Evolutionary conservation across 2,797 vertebrate species (phyloP).

Genomic region (Arremon brunneinucha): DNA sequence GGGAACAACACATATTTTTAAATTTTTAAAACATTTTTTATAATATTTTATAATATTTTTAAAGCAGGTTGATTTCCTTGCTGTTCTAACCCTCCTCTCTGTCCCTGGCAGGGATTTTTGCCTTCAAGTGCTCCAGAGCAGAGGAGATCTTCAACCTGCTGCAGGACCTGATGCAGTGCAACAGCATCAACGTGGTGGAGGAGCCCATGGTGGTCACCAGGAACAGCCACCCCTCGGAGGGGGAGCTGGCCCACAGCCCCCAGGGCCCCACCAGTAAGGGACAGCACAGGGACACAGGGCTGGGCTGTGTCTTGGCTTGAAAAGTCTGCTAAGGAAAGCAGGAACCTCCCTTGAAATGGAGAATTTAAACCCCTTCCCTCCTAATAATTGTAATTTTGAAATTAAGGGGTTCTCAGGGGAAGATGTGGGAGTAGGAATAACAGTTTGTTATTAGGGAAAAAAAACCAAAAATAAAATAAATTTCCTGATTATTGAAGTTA

Average conservation of each 20-base stretch:
- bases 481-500: not conserved
- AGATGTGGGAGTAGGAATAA: not conserved
- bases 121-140: conserved; percentile 95
- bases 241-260: conserved; percentile 83
- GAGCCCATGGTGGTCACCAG: conserved; percentile 91
- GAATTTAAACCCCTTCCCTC: too few relatives aligned
- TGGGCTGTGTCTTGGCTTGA: accelerated
- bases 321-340: not conserved
- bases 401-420: too few relatives aligned
- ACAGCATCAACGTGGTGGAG: conserved; percentile 96
- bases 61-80: not conserved
- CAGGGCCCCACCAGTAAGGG: conserved; percentile 86
- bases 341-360: too few relatives aligned
- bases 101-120: conserved; percentile 88
- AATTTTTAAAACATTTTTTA: not conserved
- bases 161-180: conserved; percentile 98
- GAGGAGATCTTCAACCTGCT: conserved; percentile 98
- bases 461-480: too few relatives aligned
- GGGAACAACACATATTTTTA: accelerated
- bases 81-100: not conserved
- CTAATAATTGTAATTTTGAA: too few relatives aligned
- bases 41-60: not conserved
- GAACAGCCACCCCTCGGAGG: conserved; percentile 84
- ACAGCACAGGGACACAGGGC: not conserved
- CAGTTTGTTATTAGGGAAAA: too few relatives aligned